Evolutionary conservation across 2,113 vertebrate species (phyloP).

Genomic region (Lamprotornis superbus): DNA sequence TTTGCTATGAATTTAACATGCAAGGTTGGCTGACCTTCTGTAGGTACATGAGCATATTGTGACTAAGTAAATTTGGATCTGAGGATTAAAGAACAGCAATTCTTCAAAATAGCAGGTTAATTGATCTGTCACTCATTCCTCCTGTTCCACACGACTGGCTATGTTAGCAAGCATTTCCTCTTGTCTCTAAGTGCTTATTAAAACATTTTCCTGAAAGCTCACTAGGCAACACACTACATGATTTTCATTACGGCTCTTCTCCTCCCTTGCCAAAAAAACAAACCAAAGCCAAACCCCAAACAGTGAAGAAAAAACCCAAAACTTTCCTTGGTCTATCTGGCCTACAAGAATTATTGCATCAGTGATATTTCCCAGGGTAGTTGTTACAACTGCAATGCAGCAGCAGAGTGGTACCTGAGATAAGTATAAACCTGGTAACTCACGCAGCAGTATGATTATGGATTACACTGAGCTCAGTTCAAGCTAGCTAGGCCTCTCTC

Average conservation of each 20-base stretch:
- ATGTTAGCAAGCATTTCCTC: neutral
- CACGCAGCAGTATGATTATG: neutral
- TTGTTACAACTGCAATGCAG: neutral
- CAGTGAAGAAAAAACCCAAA: neutral
- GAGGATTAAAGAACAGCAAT: neutral
- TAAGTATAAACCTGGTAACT: neutral
- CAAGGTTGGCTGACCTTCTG: neutral
- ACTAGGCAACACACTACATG: neutral
- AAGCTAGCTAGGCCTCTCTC: neutral
- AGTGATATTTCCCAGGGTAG: neutral
- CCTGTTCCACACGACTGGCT: neutral
- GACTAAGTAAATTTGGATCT: neutral
- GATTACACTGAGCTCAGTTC: neutral
- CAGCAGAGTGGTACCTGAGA: neutral
- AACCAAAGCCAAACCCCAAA: neutral
- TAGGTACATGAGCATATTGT: neutral
- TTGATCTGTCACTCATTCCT: neutral
- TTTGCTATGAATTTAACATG: neutral
- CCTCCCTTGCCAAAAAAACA: neutral
- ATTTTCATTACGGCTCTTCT: neutral
- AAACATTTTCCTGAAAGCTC: neutral
- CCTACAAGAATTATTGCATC: neutral
- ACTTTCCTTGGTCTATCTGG: neutral
- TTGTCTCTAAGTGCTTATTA: neutral
- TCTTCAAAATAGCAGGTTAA: neutral